phyloP scores from a whole-genome alignment of 2,888 invertebrate genomes.

The Byasa hedistus region DNA sequence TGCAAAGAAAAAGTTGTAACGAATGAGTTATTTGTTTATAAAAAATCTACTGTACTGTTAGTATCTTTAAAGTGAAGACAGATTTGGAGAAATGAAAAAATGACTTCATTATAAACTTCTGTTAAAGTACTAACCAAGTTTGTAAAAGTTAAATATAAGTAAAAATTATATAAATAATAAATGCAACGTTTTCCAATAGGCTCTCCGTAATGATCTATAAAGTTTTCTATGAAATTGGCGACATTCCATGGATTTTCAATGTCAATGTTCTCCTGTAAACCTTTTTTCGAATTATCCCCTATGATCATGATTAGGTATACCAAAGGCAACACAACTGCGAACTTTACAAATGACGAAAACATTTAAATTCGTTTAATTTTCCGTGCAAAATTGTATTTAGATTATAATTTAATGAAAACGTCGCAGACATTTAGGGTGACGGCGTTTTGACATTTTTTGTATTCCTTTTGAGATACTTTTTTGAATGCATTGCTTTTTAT shows the following conservation, averaged over 20 bases:
- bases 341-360: slow-evolving; percentile 41
- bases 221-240: slow-evolving; percentile 40
- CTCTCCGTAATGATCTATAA: slow-evolving; percentile 48
- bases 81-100: not conserved
- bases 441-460: slow-evolving; percentile 6
- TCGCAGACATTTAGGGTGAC: slow-evolving; percentile 2
- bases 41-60: not conserved
- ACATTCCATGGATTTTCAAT: slow-evolving; percentile 40
- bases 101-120: not conserved
- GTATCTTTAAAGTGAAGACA: not conserved
- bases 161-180: slow-evolving; percentile 46
- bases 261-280: slow-evolving; percentile 33
- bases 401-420: not conserved
- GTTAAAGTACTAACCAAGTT: slow-evolving; percentile 50
- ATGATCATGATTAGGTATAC: slow-evolving; percentile 40
- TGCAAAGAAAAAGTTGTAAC: slow-evolving; percentile 37
- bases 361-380: slow-evolving; percentile 38
- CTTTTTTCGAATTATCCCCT: slow-evolving; percentile 34
- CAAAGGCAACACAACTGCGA: slow-evolving; percentile 37
- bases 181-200: slow-evolving; percentile 48
- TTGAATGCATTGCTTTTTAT: slow-evolving; percentile 12
- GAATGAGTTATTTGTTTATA: not conserved
- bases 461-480: slow-evolving; percentile 9
- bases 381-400: not conserved
- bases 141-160: slow-evolving; percentile 49